Conservation (phyloP, 2,797 vertebrate species). For the Pangasius larnaudii region DNA sequence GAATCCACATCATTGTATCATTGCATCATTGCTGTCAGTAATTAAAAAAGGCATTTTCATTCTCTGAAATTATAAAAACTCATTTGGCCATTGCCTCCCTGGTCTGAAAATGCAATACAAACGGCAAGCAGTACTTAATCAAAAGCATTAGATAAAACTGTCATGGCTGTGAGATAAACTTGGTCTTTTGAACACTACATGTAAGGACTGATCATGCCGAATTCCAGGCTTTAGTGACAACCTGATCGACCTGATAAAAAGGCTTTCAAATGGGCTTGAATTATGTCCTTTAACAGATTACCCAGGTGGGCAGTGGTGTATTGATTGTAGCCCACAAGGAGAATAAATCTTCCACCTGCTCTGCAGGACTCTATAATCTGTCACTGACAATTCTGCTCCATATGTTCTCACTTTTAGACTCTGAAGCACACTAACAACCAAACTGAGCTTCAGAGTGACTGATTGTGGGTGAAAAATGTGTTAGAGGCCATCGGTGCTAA, state of each 20-base stretch:
- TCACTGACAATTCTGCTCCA: conserved; percentile 34
- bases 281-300: conserved; percentile 44
- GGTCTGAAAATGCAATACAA: neutral
- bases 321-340: conserved; percentile 46
- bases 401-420: neutral
- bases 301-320: conserved; percentile 36
- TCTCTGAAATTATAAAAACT: neutral
- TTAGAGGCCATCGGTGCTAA: neutral
- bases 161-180: neutral
- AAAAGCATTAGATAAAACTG: conserved; percentile 28
- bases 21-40: neutral
- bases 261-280: conserved; percentile 43
- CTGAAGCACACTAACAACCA: conserved; percentile 4
- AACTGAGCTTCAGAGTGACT: conserved; percentile 9
- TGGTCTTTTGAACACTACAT: neutral
- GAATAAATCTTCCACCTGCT: conserved; percentile 51
- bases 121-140: conserved; percentile 1
- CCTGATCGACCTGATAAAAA: conserved; percentile 34
- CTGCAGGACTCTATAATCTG: conserved; percentile 39
- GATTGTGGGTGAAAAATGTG: conserved; percentile 12
- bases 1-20: neutral
- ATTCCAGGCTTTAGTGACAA: conserved; percentile 16
- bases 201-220: conserved; percentile 7
- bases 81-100: neutral
- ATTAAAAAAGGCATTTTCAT: neutral